Base-by-base conservation (phyloP, 2,797 vertebrate genomes). In the Alauda arvensis region DNA sequence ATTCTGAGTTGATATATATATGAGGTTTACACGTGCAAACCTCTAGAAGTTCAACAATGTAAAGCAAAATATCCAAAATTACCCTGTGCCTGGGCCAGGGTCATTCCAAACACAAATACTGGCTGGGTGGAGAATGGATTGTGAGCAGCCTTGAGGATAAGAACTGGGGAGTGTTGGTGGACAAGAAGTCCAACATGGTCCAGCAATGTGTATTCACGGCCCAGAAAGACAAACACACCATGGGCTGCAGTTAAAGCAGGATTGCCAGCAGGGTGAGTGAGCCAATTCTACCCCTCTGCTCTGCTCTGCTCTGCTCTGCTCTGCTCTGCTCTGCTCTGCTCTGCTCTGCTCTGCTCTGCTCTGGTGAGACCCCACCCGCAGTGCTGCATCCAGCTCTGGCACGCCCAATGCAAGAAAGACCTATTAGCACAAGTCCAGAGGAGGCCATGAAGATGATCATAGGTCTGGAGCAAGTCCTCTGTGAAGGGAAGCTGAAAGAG, bases 191-290 rank as follows among this genome's bases (percentile, higher is more conserved):
- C 14, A 31, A 8, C 6, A 8, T 5, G 31, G 46, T 8, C 21
- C 25, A n/a, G 18, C 5, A 31, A 20, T 1, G 20, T 12, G 31
- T 3, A 2, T 18, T 60, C 1, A 0, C 7, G 72, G 61, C 21
- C 31, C 46, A 31, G 31, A 52, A 31, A 34, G 21, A 6, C 20
- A 59, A 31, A 18, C 31, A 4, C 3, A 7, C 31, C 7, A 5
- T 40, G 39, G 52, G 33, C 45, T 52, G 46, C 39, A 52, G 7
- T 6, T 40, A 65, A 20, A 59, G 21, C 26, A 40, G 8, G 1
- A 3, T 3, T 34, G 40, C 1, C 31, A 42, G 52, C 25, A 66
- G 52, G 17, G 9, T 8, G 6, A n/a, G 29, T 21, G 4, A 19
- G 45, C 1, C 18, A 17, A 2, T 15, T 56, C 51, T 63, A 11